phyloP scores from a whole-genome alignment of 1,140 invertebrate genomes.

The Archivesica marissinica region DNA sequence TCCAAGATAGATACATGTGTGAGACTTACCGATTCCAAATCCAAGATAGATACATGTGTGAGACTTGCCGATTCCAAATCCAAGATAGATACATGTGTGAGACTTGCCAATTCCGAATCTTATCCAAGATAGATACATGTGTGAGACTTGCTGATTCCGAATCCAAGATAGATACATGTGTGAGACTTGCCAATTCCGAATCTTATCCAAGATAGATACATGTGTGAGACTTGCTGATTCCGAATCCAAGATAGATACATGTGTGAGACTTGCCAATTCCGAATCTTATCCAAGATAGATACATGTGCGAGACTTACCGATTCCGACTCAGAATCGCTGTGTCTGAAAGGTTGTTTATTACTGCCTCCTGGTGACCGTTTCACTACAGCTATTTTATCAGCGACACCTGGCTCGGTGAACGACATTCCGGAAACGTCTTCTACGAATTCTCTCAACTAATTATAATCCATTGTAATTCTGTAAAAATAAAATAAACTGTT shows the following conservation, averaged over 20 bases:
- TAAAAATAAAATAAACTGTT: too few species aligned
- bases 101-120: neutral
- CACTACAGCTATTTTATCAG: conserved; percentile 7
- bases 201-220: neutral
- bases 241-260: neutral
- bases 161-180: neutral
- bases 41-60: neutral
- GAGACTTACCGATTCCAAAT: too few species aligned
- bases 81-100: neutral
- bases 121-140: neutral
- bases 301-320: conserved; percentile 2
- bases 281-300: neutral
- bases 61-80: neutral
- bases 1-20: too few species aligned
- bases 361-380: conserved; percentile 16
- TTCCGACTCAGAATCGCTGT: conserved; percentile 38
- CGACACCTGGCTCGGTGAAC: neutral
- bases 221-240: neutral
- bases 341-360: conserved; percentile 26
- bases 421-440: too few species aligned
- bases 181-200: neutral
- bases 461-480: too few species aligned
- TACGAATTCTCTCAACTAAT: too few species aligned
- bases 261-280: neutral
- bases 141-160: neutral